These are phyloP conservation scores for Adoxophyes honmai DNA, from an alignment of 1,140 invertebrate genomes.

Conservation along the genomic window DNA sequence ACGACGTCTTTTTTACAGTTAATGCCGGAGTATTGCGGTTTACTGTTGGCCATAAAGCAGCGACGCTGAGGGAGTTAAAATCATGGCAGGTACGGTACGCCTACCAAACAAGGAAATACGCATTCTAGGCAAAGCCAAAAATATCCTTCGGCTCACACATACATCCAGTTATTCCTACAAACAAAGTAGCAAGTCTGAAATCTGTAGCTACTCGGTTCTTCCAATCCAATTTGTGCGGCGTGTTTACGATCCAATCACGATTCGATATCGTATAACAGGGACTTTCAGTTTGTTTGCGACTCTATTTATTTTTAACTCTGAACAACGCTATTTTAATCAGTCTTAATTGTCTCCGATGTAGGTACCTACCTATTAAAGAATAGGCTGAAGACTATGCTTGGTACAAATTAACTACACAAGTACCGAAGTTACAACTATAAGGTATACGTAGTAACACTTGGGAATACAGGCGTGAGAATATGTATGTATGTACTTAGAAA, in stretches of 20 bases:
- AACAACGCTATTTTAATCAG: too few relatives aligned
- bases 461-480: too few relatives aligned
- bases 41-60: not conserved
- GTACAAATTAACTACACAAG: too few relatives aligned
- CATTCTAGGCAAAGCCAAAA: constrained; percentile 30
- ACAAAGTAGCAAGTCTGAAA: not conserved
- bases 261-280: constrained; percentile 19
- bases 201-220: constrained; percentile 6
- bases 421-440: too few relatives aligned
- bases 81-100: not conserved
- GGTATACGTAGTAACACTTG: too few relatives aligned
- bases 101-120: constrained; percentile 37
- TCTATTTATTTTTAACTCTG: constrained; percentile 13
- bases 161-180: not conserved
- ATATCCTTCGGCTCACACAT: constrained; percentile 26
- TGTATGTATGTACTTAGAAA: too few relatives aligned
- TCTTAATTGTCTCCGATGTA: too few relatives aligned
- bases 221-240: constrained; percentile 12
- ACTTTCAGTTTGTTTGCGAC: constrained; percentile 18
- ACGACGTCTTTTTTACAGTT: not conserved
- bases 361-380: too few relatives aligned
- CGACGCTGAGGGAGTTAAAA: not conserved
- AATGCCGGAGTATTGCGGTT: too few relatives aligned
- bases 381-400: too few relatives aligned
- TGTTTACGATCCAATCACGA: constrained; percentile 30